phyloP scores from a whole-genome alignment of 2,888 invertebrate species.

The Eupithecia inturbata region DNA sequence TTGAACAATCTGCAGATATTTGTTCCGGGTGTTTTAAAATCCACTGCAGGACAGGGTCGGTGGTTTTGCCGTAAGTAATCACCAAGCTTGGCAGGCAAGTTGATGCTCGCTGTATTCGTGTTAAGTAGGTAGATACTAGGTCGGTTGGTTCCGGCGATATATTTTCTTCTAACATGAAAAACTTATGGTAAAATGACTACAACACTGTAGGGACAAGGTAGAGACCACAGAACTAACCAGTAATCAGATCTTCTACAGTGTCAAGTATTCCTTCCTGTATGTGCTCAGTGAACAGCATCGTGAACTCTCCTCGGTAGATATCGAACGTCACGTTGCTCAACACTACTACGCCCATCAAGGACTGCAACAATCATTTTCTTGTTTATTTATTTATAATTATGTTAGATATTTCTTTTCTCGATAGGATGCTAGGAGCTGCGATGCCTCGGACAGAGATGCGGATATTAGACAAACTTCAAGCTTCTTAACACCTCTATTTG shows the following conservation, averaged over 20 bases:
- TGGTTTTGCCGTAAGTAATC: too few relatives aligned
- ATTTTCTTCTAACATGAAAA: too few relatives aligned
- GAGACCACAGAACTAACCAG: slow-evolving; percentile 56
- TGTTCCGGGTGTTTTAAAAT: background rate
- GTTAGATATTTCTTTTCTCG: background rate
- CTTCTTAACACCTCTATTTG: too few relatives aligned
- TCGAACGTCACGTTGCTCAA: slow-evolving; percentile 65
- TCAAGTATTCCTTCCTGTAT: slow-evolving; percentile 57
- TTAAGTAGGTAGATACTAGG: too few relatives aligned
- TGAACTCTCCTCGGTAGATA: slow-evolving; percentile 71
- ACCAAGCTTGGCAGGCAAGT: too few relatives aligned
- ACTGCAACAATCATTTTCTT: slow-evolving; percentile 2
- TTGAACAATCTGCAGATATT: background rate
- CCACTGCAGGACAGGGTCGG: background rate
- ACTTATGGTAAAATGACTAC: too few relatives aligned
- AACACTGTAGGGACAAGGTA: background rate
- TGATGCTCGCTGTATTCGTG: too few relatives aligned
- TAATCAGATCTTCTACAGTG: slow-evolving; percentile 66
- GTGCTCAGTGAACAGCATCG: slow-evolving; percentile 61
- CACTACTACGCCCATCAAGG: slow-evolving; percentile 57
- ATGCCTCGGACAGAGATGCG: too few relatives aligned
- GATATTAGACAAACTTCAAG: too few relatives aligned
- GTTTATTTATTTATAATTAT: too few relatives aligned
- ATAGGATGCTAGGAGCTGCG: background rate
- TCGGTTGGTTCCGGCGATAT: too few relatives aligned